Percentiles rank a stretch among this genome's conserved stretches.
These are phyloP conservation scores for Ptyas mucosa DNA, from an alignment of 2,113 vertebrate species.

Conservation along the genomic window DNA sequence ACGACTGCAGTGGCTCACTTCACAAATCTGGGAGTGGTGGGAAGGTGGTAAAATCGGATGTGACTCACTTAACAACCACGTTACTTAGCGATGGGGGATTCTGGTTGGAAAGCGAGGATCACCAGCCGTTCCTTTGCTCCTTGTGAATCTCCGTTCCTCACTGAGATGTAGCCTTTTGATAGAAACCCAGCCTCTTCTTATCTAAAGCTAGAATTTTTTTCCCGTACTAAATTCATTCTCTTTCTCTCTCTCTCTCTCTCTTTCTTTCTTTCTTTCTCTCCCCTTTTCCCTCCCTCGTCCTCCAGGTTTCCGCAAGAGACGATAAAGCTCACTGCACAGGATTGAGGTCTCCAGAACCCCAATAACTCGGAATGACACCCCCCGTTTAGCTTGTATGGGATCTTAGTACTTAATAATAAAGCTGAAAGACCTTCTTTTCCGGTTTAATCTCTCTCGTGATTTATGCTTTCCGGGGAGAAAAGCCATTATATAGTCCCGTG, in stretches of 20 bases:
- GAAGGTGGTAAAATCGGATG: neutral
- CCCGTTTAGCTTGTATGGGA: neutral
- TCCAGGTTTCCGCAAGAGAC: slow-evolving; percentile 20
- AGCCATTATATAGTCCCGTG: neutral
- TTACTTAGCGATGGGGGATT: too few relatives aligned
- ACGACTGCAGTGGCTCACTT: neutral
- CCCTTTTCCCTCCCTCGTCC: neutral
- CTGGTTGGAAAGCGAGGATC: too few relatives aligned
- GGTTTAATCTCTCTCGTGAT: neutral
- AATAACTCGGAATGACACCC: neutral
- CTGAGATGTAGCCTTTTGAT: neutral
- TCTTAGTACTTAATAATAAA: neutral
- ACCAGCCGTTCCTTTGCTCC: neutral
- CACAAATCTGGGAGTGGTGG: too few relatives aligned
- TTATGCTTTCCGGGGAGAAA: neutral
- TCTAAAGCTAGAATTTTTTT: neutral
- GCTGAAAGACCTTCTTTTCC: neutral
- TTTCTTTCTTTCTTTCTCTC: neutral
- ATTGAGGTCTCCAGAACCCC: neutral
- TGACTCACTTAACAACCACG: neutral
- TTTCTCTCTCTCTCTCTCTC: neutral
- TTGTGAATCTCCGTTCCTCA: neutral
- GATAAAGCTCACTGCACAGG: neutral
- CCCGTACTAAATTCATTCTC: neutral
- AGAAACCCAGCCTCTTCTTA: neutral